Base-by-base conservation (phyloP, 2,113 vertebrate genomes). In the Cavia aperea region DNA sequence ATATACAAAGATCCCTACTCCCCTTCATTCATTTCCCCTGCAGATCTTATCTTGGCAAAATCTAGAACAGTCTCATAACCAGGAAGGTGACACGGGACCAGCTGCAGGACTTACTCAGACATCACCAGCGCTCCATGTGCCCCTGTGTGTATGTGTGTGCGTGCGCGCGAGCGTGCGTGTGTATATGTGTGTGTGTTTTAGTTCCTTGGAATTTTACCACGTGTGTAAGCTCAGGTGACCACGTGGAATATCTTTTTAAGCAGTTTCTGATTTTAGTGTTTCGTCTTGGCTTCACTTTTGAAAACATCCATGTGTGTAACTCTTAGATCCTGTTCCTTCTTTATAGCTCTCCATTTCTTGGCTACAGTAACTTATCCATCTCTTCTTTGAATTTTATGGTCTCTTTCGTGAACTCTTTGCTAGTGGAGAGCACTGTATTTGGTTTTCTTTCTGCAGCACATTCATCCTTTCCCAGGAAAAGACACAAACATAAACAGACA, bases 401-500 rank as follows among this genome's bases (percentile, higher is more conserved):
- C 93, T 84, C 68, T 1, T 56, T 19, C 4, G 1, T 39, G 90
- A 90, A 21, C 93, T 4, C 15, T 92, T 88, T 79, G 93, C 96
- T 89, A 66, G 88, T 36, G 46, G 84, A 46, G 89, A 68, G 89
- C 66, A 56, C 60, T 1, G 60, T 1, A 39, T 87, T 96, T n/a
- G 65, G 79, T 97, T 91, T 94, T 84, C 63, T 75, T 91, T 84
- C 12, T 58, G 49, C 43, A 92, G 92, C 95, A 96, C 93, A 95
- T 95, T 96, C 87, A 75, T 96, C 82, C 96, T 96, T 96, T 97
- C 97, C 95, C 95, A 90, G 92, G 96, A 90, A 96, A 93, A 95
- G 97, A 97, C 95, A 87, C 4, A 92, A 96, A 97, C 60, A 86
- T 95, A 97, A 97, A 97, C 97, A 96, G 94, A 95, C 95, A 96